Evolutionary conservation across 2,113 vertebrate species (phyloP).

Genomic region (Gallinago paraguaiae): DNA sequence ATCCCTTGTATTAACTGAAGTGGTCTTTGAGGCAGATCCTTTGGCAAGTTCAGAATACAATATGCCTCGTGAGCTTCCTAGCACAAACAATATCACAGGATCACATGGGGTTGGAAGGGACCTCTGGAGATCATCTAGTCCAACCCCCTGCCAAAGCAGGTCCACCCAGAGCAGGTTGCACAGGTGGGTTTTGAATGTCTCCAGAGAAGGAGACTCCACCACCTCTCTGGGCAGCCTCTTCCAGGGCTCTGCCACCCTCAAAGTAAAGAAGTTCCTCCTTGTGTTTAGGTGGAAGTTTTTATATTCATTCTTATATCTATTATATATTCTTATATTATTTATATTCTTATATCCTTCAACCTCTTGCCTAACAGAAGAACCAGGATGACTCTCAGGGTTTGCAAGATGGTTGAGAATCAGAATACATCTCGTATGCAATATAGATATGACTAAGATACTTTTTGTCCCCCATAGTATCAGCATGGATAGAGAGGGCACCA

Average conservation of each 20-base stretch:
- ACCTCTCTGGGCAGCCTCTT: no score
- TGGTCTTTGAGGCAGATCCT: not conserved
- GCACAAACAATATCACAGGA: not conserved
- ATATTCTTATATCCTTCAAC: not conserved
- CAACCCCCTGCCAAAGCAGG: no score
- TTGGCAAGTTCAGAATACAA: not conserved
- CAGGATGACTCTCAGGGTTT: not conserved
- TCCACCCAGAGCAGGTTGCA: no score
- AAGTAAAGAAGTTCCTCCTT: no score
- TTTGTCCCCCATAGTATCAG: not conserved
- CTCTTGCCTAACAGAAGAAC: not conserved
- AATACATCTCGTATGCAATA: not conserved
- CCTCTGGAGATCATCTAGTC: no score
- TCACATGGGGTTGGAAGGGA: no score
- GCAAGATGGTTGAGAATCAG: not conserved
- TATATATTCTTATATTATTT: no score
- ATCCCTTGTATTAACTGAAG: not conserved
- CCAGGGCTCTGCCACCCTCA: no score
- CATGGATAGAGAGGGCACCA: not conserved
- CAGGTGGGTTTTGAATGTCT: no score
- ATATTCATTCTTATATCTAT: no score
- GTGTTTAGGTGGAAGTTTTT: no score
- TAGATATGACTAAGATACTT: not conserved
- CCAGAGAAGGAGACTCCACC: no score
- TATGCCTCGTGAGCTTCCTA: not conserved